phyloP scores from a whole-genome alignment of 2,113 vertebrate species.

The Zosterops hypoxanthus region DNA sequence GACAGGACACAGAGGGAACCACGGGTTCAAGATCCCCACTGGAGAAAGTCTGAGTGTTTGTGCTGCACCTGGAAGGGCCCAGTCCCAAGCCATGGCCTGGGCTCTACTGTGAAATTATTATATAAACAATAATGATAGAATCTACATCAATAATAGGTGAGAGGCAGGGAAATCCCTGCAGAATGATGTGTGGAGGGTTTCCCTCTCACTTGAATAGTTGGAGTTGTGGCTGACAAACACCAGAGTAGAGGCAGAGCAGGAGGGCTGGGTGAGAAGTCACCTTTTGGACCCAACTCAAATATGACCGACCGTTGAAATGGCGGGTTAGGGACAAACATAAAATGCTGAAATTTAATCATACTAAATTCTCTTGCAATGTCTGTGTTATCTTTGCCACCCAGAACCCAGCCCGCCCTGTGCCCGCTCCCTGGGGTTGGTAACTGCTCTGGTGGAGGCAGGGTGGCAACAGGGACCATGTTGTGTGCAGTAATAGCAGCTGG shows the following conservation, averaged over 20 bases:
- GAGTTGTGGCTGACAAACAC: neutral
- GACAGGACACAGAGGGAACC: neutral
- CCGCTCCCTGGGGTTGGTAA: neutral
- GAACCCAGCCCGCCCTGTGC: slow-evolving; percentile 45
- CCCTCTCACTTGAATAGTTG: neutral
- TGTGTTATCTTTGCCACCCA: slow-evolving; percentile 50
- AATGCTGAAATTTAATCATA: slow-evolving; percentile 54
- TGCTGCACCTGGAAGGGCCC: neutral
- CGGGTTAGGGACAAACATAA: slow-evolving; percentile 19
- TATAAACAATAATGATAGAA: neutral
- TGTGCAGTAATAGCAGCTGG: neutral
- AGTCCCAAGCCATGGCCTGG: neutral
- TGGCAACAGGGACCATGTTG: neutral
- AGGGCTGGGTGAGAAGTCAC: slow-evolving; percentile 7
- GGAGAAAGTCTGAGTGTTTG: neutral
- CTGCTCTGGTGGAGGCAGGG: neutral
- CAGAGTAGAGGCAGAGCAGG: neutral
- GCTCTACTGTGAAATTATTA: neutral
- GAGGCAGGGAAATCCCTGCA: neutral
- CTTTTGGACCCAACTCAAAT: slow-evolving; percentile 1
- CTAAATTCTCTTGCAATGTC: slow-evolving; percentile 36
- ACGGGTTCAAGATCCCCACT: accelerated
- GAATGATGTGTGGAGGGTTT: neutral
- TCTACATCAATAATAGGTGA: neutral
- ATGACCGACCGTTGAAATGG: slow-evolving; percentile 27